A percentile compares a stretch with the other conserved stretches of the same genome.
phyloP scores from a whole-genome alignment of 30 jellyfish, hydroid and myxozoan genomes.

The Rhopilema esculentum region DNA sequence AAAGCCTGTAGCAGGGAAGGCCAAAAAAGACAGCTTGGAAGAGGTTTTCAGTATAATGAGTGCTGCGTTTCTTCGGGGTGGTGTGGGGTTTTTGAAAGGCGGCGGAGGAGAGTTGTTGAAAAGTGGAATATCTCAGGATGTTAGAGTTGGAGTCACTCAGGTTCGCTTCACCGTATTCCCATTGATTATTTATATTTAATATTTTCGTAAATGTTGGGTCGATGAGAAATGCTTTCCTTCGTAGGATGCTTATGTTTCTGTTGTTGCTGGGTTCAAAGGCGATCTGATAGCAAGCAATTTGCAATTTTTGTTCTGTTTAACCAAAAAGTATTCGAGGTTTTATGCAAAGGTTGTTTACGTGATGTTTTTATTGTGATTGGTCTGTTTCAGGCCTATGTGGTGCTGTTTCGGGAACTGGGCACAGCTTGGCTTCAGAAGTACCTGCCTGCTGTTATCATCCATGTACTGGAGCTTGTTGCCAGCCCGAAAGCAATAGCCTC shows the following conservation, averaged over 20 bases:
- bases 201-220: too few relatives aligned
- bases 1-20: constrained; percentile 64
- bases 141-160: constrained; percentile 99
- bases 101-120: constrained; percentile 80
- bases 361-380: background rate
- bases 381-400: constrained; percentile 89
- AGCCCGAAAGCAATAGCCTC: constrained; percentile 92
- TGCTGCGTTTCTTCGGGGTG: constrained; percentile 88
- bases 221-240: too few relatives aligned
- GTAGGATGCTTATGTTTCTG: too few relatives aligned
- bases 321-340: too few relatives aligned
- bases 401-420: constrained; percentile 91
- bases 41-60: constrained; percentile 90
- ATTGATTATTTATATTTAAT: too few relatives aligned
- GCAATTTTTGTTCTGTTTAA: too few relatives aligned
- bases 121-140: constrained; percentile 88
- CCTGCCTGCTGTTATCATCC: constrained; percentile 77
- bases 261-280: too few relatives aligned
- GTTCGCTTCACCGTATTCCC: constrained; percentile 38
- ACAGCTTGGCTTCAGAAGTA: constrained; percentile 88
- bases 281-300: too few relatives aligned
- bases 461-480: constrained; percentile 92
- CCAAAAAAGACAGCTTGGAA: constrained; percentile 72
- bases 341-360: background rate
- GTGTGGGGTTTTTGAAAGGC: constrained; percentile 92